Base-by-base conservation (phyloP, 37 sponge, comb jelly and placozoan genomes). In the Eunapius fragilis region DNA sequence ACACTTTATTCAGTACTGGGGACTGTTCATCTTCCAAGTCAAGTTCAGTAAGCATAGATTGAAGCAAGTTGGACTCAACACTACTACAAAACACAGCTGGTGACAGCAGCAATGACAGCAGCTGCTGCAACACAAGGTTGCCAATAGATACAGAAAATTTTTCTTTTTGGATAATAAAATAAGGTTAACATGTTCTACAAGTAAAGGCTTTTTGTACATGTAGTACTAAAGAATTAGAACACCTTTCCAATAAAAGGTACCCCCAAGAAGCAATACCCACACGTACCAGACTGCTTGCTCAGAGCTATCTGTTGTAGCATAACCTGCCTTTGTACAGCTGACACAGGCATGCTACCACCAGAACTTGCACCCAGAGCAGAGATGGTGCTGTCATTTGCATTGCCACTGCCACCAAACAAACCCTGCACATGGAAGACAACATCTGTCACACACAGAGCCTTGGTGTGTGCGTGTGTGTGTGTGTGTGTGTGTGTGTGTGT, bases 361-460 rank as follows among this genome's bases (percentile, higher is more conserved):
- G 58, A 1, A 17, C 58, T 11, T 17, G 58, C 22, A 58, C 58
- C 58, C 19, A 58, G 19, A 13, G 58, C 58, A 58, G 58, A 58
- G 1, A 58, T 17, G 58, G 19, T 17, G 22, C 19, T 19, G 14
- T 58, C 58, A 58, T 58, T 58, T 17, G 58, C 58, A 58, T 58
- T 58, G 58, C 26, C 80, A 79, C 67, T 28, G 30, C 67, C n/a
- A n/a, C n/a, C 67, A 38, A 79, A 79, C 58, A 79, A 23, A 2
- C 68, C 80, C 75, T 75, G 31, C 24, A 58, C 6, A n/a, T n/a
- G n/a, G n/a, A n/a, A n/a, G n/a, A n/a, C n/a, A n/a, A n/a, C n/a
- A n/a, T n/a, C n/a, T n/a, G n/a, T n/a, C n/a, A n/a, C n/a, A n/a
- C n/a, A n/a, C n/a, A n/a, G n/a, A n/a, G n/a, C n/a, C n/a, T n/a